Conservation (phyloP, 2,888 invertebrate species). For the Branchinecta sandiegonensis region DNA sequence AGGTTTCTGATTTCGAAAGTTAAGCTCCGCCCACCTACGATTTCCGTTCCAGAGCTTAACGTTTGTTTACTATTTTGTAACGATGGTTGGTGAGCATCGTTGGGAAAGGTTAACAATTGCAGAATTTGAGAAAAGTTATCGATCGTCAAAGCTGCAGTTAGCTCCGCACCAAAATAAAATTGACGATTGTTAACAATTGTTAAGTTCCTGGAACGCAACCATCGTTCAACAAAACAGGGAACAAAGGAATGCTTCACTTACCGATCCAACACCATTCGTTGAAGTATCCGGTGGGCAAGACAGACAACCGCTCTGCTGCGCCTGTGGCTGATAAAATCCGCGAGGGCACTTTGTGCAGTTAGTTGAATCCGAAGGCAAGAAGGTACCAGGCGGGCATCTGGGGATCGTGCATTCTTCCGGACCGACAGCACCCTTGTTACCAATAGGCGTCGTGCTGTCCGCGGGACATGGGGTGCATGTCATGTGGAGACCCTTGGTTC, state of each 20-base stretch:
- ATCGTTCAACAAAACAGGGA: too few species aligned
- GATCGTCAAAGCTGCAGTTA: too few species aligned
- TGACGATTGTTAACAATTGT: too few species aligned
- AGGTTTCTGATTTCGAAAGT: too few species aligned
- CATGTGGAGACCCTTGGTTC: constrained; percentile 71
- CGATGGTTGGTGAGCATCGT: too few species aligned
- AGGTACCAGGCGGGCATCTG: constrained; percentile 62
- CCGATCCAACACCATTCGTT: constrained; percentile 64
- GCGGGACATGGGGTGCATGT: constrained; percentile 75
- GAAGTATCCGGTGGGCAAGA: constrained; percentile 81
- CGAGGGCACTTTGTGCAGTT: constrained; percentile 73
- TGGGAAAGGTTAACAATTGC: too few species aligned
- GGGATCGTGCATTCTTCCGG: constrained; percentile 78
- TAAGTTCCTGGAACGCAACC: too few species aligned
- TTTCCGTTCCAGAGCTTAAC: too few species aligned
- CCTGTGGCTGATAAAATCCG: constrained; percentile 76
- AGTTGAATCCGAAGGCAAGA: constrained; percentile 69
- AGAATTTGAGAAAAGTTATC: too few species aligned
- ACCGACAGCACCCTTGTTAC: constrained; percentile 56
- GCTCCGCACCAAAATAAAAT: too few species aligned
- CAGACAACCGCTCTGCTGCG: constrained; percentile 71
- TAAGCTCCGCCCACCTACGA: too few species aligned
- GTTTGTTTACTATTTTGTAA: too few species aligned
- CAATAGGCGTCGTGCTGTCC: constrained; percentile 73
- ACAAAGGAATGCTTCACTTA: constrained; percentile 39